Conservation (phyloP, 2,888 invertebrate genomes). For the Rhagonycha lutea region DNA sequence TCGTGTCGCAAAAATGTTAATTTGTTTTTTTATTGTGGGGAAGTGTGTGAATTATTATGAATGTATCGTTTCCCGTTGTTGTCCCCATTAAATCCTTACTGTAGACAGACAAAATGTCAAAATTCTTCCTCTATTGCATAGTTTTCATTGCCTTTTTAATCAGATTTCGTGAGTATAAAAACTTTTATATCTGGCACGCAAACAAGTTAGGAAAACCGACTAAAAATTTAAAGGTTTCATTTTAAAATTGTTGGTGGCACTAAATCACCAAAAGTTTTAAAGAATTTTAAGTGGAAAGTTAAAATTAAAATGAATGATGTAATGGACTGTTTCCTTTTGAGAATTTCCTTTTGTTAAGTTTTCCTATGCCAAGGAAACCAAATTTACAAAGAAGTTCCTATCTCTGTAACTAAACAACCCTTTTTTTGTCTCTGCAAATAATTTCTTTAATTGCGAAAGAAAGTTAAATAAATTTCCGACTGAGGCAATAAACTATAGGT, state of each 20-base stretch:
- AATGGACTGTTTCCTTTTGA: conserved; percentile 32
- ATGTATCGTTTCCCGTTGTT: conserved; percentile 17
- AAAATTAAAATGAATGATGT: conserved; percentile 38
- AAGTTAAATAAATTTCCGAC: background rate
- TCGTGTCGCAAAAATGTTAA: conserved; percentile 18
- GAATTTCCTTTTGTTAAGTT: conserved; percentile 19
- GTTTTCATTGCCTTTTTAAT: conserved; percentile 32
- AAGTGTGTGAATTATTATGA: conserved; percentile 20
- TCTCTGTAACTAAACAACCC: conserved; percentile 14
- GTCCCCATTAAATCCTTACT: conserved; percentile 16
- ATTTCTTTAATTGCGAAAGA: background rate
- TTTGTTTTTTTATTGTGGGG: conserved; percentile 4
- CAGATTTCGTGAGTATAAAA: conserved; percentile 32
- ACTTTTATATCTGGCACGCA: conserved; percentile 25
- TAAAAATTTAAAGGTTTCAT: conserved; percentile 29
- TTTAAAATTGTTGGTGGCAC: conserved; percentile 29
- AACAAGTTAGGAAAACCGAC: conserved; percentile 24
- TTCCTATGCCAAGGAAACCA: conserved; percentile 14
- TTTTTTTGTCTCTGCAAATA: conserved; percentile 3
- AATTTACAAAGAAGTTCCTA: conserved; percentile 12
- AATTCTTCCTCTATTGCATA: conserved; percentile 25
- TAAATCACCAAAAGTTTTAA: conserved; percentile 36
- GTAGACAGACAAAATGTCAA: conserved; percentile 23
- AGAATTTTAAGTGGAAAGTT: conserved; percentile 39
- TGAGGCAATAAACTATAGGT: conserved; percentile 38